Evolutionary conservation across 2,113 vertebrate species (phyloP).

Genomic region (Macaca mulatta): DNA sequence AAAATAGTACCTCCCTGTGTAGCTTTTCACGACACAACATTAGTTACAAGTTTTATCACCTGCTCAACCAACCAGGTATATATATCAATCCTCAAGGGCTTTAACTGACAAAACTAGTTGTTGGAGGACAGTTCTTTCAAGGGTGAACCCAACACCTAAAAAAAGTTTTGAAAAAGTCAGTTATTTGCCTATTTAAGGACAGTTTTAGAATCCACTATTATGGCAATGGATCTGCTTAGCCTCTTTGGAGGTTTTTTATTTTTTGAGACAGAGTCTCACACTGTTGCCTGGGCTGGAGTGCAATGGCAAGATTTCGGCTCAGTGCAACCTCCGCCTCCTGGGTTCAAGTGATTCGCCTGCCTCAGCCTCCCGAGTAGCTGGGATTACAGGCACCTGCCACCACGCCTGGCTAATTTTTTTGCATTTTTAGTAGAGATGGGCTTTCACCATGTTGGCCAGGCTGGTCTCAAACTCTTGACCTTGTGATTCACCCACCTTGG

Average conservation of each 20-base stretch:
- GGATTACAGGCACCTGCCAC: no score
- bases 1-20: not conserved
- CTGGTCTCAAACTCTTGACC: no score
- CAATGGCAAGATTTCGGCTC: no score
- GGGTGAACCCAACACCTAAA: not conserved
- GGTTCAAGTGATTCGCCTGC: no score
- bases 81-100: not conserved
- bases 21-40: not conserved
- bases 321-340: no score
- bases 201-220: not conserved
- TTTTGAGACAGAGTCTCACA: no score
- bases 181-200: not conserved
- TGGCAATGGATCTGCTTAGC: not conserved
- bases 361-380: no score
- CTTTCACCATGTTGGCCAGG: no score
- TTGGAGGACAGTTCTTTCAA: slow-evolving; percentile 18
- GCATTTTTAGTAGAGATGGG: no score
- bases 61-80: not conserved
- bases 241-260: not conserved
- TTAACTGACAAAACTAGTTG: not conserved
- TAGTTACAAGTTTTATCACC: not conserved
- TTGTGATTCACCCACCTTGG: no score
- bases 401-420: no score
- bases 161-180: not conserved
- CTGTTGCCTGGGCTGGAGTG: no score